A percentile compares a stretch with the other conserved stretches of the same genome.
These are phyloP conservation scores for Trogon melanurus DNA, from an alignment of 2,113 vertebrate genomes.

Conservation along the genomic window DNA sequence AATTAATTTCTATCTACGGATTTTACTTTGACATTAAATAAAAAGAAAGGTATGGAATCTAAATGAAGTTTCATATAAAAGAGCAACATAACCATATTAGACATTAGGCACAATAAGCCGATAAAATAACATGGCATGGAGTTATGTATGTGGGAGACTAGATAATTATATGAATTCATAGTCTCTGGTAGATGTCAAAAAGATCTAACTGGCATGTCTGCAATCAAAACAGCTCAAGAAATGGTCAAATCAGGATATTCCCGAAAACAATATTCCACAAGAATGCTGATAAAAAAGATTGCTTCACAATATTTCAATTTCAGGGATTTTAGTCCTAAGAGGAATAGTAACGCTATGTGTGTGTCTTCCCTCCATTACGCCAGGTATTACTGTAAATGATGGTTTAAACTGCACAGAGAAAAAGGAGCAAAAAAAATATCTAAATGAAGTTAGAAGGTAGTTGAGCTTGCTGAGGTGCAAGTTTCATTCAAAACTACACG, in stretches of 20 bases:
- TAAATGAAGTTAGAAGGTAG: background rate
- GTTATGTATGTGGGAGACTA: background rate
- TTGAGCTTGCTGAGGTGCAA: background rate
- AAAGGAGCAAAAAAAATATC: background rate
- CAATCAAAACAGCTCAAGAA: background rate
- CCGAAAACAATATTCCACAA: background rate
- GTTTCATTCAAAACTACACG: background rate
- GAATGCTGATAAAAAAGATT: background rate
- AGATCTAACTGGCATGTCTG: background rate
- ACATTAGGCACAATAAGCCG: background rate
- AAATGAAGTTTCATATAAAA: background rate
- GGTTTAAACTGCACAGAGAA: background rate
- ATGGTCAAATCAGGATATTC: background rate
- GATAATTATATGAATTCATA: background rate
- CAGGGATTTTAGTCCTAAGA: background rate
- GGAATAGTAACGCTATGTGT: rapidly evolving
- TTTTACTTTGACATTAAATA: background rate
- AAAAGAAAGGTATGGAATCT: background rate
- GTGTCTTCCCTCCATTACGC: background rate
- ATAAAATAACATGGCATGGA: background rate
- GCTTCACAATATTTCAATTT: background rate
- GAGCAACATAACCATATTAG: background rate
- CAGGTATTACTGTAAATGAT: background rate
- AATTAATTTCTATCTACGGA: background rate
- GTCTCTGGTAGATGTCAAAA: background rate